Conservation (phyloP, 2,888 invertebrate genomes). For the Drosophila lutescens region DNA sequence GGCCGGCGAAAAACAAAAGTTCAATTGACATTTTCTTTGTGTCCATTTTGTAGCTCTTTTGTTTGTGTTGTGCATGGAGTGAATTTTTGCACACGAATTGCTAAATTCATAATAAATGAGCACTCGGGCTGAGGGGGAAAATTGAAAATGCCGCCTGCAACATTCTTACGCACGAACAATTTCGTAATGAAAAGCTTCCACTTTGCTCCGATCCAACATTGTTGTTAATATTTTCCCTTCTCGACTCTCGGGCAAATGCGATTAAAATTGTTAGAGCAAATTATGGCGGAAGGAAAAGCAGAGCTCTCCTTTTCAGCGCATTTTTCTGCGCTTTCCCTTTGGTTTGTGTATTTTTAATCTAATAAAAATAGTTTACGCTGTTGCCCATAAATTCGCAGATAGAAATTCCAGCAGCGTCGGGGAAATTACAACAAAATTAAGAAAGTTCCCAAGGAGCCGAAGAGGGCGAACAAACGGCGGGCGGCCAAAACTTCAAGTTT, state of each 20-base stretch:
- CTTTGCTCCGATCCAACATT: constrained; percentile 51
- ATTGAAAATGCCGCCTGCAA: constrained; percentile 74
- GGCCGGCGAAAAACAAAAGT: constrained; percentile 24
- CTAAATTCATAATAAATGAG: constrained; percentile 78
- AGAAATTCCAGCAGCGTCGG: constrained; percentile 78
- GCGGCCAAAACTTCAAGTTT: constrained; percentile 73
- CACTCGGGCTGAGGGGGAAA: constrained; percentile 51
- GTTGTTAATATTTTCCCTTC: constrained; percentile 71
- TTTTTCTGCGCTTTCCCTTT: constrained; percentile 43
- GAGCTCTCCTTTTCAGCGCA: constrained; percentile 53
- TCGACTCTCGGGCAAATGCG: constrained; percentile 68
- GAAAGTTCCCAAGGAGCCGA: constrained; percentile 61
- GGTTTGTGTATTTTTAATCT: constrained; percentile 64
- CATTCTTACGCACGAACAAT: constrained; percentile 80
- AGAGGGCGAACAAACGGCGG: constrained; percentile 20
- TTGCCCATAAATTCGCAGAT: constrained; percentile 77
- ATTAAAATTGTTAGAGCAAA: constrained; percentile 80
- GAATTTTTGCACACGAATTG: constrained; percentile 76
- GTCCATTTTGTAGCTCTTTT: constrained; percentile 18
- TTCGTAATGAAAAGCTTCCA: constrained; percentile 71
- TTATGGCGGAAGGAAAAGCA: constrained; percentile 53
- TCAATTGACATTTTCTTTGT: constrained; percentile 60
- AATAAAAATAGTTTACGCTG: constrained; percentile 76
- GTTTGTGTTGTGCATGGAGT: constrained; percentile 31
- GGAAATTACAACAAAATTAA: constrained; percentile 79